phyloP scores from a whole-genome alignment of 2,797 vertebrate species.

The Rhincodon typus region DNA sequence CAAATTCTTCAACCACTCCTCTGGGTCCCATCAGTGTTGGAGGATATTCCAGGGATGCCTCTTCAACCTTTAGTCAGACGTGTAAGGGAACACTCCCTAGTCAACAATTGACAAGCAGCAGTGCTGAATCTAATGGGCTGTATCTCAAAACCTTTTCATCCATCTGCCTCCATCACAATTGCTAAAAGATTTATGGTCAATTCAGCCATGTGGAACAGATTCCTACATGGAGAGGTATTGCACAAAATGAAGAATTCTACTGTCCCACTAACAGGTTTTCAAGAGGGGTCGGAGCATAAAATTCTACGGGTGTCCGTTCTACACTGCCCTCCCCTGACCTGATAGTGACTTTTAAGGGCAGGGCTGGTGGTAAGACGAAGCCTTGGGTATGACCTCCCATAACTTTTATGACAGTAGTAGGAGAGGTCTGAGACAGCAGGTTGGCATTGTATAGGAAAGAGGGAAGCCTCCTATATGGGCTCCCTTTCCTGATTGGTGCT shows the following conservation, averaged over 20 bases:
- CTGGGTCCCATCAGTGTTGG: not conserved
- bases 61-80: not conserved
- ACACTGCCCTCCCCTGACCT: not conserved
- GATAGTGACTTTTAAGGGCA: not conserved
- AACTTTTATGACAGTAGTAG: not conserved
- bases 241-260: not conserved
- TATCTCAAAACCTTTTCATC: not conserved
- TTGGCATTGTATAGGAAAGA: no score
- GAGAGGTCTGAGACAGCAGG: no score
- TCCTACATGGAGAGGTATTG: not conserved
- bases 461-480: no score
- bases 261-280: not conserved
- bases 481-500: no score
- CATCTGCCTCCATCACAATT: not conserved
- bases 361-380: no score
- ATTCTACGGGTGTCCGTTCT: no score
- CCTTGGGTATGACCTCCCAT: not conserved
- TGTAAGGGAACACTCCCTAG: not conserved
- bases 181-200: not conserved
- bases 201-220: not conserved
- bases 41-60: not conserved
- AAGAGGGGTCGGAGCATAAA: no score
- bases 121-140: not conserved
- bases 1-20: slow-evolving; percentile 11
- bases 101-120: not conserved